Evolutionary conservation across 1,140 invertebrate genomes (phyloP), one percentile per base, ranked within the genome.

Genomic region (Trachelipus rathkii): DNA sequence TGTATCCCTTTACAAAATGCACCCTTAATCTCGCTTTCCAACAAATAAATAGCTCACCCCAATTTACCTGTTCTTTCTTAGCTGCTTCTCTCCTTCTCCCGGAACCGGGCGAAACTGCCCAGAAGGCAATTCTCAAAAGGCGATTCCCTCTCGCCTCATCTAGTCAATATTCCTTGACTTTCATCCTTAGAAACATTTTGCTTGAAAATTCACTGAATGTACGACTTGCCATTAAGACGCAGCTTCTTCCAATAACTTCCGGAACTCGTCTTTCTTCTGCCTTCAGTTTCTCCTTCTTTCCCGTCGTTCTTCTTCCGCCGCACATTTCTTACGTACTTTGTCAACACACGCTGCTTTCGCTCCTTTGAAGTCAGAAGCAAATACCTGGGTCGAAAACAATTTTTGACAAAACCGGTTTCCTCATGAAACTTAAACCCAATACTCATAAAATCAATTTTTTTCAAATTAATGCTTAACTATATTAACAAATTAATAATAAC

Each of bases 401-500:
- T 88, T 99, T 99, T 85, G 98, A 96, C 33, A n/a, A n/a, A 99
- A 89, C 85, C 99, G 97, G 85, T 99, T 99, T 87, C 99, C 97
- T 96, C 97, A 99, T 0, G 97, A n/a, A 98, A 83, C 94, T 96
- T 85, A 98, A 98, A 74, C 97, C 96, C 72, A 95, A 97, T 13
- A 99, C 95, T 91, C 93, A 81, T 21, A 84, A 84, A 66, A 66
- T 45, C 15, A 11, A 19, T 67, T 23, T n/a, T 67, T 33, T 33
- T 3, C n/a, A n/a, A 33, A 33, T 33, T 33, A 33, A 33, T 33
- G 1, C 6, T 33, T 33, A 33, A 33, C 2, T 33, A 3, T 1
- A 33, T n/a, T n/a, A n/a, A n/a, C n/a, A n/a, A n/a, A 33, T 33
- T 33, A n/a, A 33, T 6, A 6, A 33, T 33, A n/a, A 33, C 33